Evolutionary conservation across 1,140 invertebrate species (phyloP), one percentile per base, ranked within the genome.

Genomic region (Drosophila busckii): DNA sequence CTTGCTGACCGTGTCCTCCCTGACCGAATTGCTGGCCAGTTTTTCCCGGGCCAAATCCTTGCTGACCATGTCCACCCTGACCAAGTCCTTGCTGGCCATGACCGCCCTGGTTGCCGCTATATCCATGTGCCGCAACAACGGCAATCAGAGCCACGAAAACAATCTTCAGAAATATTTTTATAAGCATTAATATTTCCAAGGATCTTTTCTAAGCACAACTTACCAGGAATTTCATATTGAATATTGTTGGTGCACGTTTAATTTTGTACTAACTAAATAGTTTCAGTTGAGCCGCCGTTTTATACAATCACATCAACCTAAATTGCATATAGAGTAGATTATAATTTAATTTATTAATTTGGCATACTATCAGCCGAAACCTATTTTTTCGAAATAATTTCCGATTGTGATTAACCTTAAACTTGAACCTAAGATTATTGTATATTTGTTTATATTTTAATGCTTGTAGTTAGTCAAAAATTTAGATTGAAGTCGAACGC

Each of bases 181-280:
- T 13, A 3, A 29, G 2, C 4, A 7, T 4, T 2, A 2, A 12
- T 28, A 1, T 17, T n/a, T 42, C 6, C 10, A 5, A 1, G 2
- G 6, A 9, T n/a, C 4, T 3, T 3, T 19, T 26, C 3, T 3
- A 38, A 9, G 5, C n/a, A 7, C 9, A 16, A 40, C 48, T 52
- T 32, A 52, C 48, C 7, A 52, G 22, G 26, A 52, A 40, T 41
- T 52, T 52, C 48, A 52, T 52, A 28, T 28, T 49, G 22, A 15
- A 19, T 40, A 22, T 23, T 13, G 12, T 17, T 49, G 3, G 4
- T 22, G 46, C 34, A 28, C 35, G 40, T 40, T 20, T 35, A 41
- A 52, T 6, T 19, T 28, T 13, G 32, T 38, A 32, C 46, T 49
- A 38, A 28, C 10, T 49, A 7, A 8, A 5, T 7, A 20, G 32